A percentile compares a stretch with the other conserved stretches of the same genome.
These are phyloP conservation scores for Oncorhynchus tshawytscha DNA, from an alignment of 2,113 vertebrate species.

Conservation along the genomic window DNA sequence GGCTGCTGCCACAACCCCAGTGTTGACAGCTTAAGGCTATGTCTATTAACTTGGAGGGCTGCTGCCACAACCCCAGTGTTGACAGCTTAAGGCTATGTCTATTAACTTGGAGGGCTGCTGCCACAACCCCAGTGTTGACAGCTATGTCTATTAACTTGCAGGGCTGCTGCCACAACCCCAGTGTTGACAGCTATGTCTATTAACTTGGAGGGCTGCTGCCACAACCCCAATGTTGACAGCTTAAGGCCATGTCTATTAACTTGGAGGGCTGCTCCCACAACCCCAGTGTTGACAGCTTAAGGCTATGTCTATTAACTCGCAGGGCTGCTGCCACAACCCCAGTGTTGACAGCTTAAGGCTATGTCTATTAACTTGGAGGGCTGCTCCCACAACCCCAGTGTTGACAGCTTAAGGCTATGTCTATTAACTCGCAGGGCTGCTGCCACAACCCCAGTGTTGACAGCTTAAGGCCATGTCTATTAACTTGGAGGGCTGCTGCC, in stretches of 20 bases:
- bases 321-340: constrained; percentile 40
- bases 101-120: constrained; percentile 48
- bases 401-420: no score
- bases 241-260: no score
- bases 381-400: constrained; percentile 43
- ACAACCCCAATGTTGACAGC: no score
- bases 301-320: no score
- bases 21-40: no score
- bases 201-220: no score
- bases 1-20: constrained; percentile 44
- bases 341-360: constrained; percentile 16
- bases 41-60: no score
- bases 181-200: neutral
- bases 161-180: constrained; percentile 67
- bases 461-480: constrained; percentile 56
- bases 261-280: no score
- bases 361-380: constrained; percentile 72
- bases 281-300: no score
- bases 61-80: constrained; percentile 57
- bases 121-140: constrained; percentile 66
- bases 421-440: no score
- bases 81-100: constrained; percentile 52
- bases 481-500: constrained; percentile 48
- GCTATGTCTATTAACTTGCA: constrained; percentile 75
- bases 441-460: constrained; percentile 62